Conservation (phyloP, 1,140 invertebrate genomes). For the Oncopeltus fasciatus region DNA sequence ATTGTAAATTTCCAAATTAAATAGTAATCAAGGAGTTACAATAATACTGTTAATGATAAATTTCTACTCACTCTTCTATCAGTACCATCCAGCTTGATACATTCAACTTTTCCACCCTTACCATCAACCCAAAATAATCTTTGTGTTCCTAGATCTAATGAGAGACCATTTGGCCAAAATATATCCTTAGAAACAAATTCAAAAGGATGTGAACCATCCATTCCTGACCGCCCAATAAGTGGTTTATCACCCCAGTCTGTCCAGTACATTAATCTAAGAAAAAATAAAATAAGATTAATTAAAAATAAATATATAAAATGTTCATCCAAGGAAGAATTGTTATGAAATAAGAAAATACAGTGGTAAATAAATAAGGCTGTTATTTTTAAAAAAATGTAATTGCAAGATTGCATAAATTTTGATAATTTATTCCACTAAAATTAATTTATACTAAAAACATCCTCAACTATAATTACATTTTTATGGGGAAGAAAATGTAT, state of each 20-base stretch:
- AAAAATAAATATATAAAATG: neutral
- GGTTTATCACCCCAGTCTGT: constrained; percentile 62
- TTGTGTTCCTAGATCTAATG: constrained; percentile 70
- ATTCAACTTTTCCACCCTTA: constrained; percentile 56
- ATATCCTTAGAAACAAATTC: constrained; percentile 39
- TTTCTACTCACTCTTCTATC: constrained; percentile 40
- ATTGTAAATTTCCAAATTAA: too few relatives aligned
- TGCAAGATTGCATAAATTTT: neutral
- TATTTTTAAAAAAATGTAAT: constrained; percentile 11
- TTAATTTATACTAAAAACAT: too few relatives aligned
- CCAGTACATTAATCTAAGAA: constrained; percentile 62
- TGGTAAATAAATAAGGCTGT: neutral
- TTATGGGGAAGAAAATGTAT: too few relatives aligned
- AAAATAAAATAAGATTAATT: constrained; percentile 6
- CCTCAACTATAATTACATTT: too few relatives aligned
- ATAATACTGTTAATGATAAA: too few relatives aligned
- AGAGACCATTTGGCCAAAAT: constrained; percentile 76
- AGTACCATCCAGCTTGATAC: constrained; percentile 53
- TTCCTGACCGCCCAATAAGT: constrained; percentile 53
- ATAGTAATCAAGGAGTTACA: too few relatives aligned
- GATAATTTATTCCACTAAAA: too few relatives aligned
- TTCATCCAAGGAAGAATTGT: neutral
- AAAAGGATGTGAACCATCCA: constrained; percentile 61
- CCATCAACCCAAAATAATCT: constrained; percentile 67
- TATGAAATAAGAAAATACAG: neutral